Base-by-base conservation (phyloP, 2,888 invertebrate genomes). In the Coelinius sp. region DNA sequence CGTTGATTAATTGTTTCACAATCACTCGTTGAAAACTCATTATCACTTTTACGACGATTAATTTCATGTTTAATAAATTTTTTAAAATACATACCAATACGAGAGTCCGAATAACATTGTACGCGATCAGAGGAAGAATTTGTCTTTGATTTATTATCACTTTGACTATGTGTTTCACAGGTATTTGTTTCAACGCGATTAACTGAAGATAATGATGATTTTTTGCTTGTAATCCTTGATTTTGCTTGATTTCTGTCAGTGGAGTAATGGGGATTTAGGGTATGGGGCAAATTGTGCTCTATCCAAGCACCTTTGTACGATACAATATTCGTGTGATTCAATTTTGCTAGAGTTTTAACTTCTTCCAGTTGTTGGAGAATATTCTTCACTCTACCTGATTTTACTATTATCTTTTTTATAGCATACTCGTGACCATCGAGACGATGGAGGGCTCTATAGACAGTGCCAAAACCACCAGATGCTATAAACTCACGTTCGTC, bases 271-370 rank as follows among this genome's bases (percentile, higher is more conserved):
- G 75, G 73, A 2, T 73, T 68, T 3, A 76, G 74, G 8, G 70
- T 72, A 12, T 64, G n/a, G 0, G 75, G 75, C 27, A 75, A 72
- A 6, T 72, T 76, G 22, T 92, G 90, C 86, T 95, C 95, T 31
- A 95, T 87, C 95, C 95, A 95, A 0, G 95, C 95, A 0, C 93
- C 93, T 88, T 95, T 95, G 82, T 95, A 95, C 22, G 94, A 92
- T 4, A 95, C 94, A 75, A 95, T 93, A 84, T 95, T 94, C 0
- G 92, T 90, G 88, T 95, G 95, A 82, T 94, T 93, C 25, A 95
- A 88, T 81, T 92, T 92, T 0, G 95, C 95, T 77, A 95, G 91
- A 1, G 94, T 94, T 88, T 94, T 94, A 0, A 95, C 95, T 90
- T 95, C 95, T 2, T 92, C 89, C 49, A 95, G 88, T 88, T 93